Evolutionary conservation across 2,888 invertebrate genomes (phyloP).

Genomic region (Apoda limacodes): DNA sequence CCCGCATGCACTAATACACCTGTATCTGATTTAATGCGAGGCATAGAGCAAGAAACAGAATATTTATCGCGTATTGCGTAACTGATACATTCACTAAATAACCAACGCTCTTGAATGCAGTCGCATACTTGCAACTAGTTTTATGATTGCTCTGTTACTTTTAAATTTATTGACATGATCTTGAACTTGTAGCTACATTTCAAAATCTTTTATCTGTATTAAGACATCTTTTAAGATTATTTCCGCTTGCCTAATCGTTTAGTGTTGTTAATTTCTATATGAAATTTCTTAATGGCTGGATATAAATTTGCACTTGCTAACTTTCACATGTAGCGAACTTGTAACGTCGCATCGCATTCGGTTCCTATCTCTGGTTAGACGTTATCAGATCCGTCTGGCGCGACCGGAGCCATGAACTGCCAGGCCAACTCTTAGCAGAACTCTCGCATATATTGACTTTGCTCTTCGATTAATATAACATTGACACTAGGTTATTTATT

Average conservation of each 20-base stretch:
- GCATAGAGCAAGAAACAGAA: conserved; percentile 33
- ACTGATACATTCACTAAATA: conserved; percentile 35
- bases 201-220: conserved; percentile 32
- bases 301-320: conserved; percentile 45
- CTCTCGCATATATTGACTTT: too few relatives aligned
- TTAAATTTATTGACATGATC: conserved; percentile 33
- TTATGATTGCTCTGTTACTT: conserved; percentile 35
- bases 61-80: conserved; percentile 39
- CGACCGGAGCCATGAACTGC: too few relatives aligned
- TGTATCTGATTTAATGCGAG: conserved; percentile 40
- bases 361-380: conserved; percentile 33
- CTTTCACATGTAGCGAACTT: conserved; percentile 49
- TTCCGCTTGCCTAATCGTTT: conserved; percentile 27
- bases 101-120: conserved; percentile 34
- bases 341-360: conserved; percentile 34
- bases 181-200: conserved; percentile 43
- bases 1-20: conserved; percentile 45
- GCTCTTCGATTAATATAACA: too few relatives aligned
- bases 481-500: too few relatives aligned
- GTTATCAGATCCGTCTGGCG: too few relatives aligned
- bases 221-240: conserved; percentile 29
- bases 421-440: too few relatives aligned
- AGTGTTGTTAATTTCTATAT: conserved; percentile 25
- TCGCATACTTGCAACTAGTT: conserved; percentile 30
- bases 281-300: conserved; percentile 35